Evolutionary conservation across 2,888 invertebrate genomes (phyloP), one percentile per base, ranked within the genome.

Genomic region (Linyphia triangularis): DNA sequence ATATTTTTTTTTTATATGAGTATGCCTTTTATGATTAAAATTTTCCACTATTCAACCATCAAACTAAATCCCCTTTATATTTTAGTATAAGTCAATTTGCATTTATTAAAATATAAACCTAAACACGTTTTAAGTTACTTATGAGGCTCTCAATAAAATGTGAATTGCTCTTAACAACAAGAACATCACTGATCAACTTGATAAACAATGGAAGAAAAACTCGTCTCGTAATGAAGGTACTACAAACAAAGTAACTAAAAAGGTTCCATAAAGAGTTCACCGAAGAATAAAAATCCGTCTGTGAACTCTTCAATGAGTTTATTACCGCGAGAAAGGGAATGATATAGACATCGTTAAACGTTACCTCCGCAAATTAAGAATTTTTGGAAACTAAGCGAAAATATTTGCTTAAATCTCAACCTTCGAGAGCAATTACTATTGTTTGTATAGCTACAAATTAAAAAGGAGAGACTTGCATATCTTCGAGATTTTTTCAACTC

Each of bases 351-450:
- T 70, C 37, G 16, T 40, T 70, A 22, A 40, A 24, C 33, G 3
- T 3, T 26, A 16, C 16, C 51, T 19, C 59, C 13, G 69, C 24
- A 24, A 40, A 13, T 37, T 33, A 37, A 19, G 40, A 69, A 40
- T 57, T 57, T 30, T 75, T 33, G n/a, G 33, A 75, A 51, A 19
- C 13, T 16, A 19, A 75, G 78, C 40, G 26, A 65, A 26, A 30
- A 67, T 79, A 43, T 57, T 79, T 79, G 51, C 78, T 51, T 19
- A 79, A 79, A 79, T 79, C 78, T 78, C 63, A 24, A 51, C 51
- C 51, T 79, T 28, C 19, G 67, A 79, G 78, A 79, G 78, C 78
- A 79, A 79, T 79, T 79, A 79, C 51, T 67, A 22, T 6, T 79
- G 78, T 79, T 78, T 79, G 78, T 67, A 26, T 51, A 43, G 24